Evolutionary conservation across 2,888 invertebrate genomes (phyloP).

Genomic region (Coelopa pilipes): DNA sequence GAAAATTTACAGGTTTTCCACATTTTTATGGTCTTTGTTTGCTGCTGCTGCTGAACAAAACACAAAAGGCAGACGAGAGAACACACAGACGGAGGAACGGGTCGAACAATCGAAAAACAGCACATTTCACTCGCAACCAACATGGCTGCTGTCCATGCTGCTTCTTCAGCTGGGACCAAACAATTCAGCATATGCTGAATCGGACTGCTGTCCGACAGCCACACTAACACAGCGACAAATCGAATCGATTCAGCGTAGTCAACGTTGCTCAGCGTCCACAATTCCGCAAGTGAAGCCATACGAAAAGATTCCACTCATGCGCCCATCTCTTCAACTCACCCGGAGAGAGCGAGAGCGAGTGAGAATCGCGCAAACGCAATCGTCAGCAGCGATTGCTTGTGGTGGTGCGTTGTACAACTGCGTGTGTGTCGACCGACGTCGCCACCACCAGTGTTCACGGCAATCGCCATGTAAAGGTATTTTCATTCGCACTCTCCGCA

Average conservation of each 20-base stretch:
- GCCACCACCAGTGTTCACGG: no score
- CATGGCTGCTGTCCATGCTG: conserved; percentile 5
- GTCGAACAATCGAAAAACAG: neutral
- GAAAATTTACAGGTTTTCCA: conserved; percentile 8
- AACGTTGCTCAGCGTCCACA: no score
- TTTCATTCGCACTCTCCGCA: neutral
- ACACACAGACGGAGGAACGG: neutral
- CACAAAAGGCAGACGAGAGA: no score
- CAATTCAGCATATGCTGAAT: conserved; percentile 20
- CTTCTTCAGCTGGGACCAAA: neutral
- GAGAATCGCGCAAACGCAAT: no score
- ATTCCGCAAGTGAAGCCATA: conserved; percentile 24
- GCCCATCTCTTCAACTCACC: no score
- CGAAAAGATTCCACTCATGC: neutral
- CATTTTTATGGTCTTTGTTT: neutral
- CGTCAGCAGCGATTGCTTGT: no score
- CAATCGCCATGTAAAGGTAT: conserved; percentile 18
- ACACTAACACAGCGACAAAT: neutral
- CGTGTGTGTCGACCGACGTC: no score
- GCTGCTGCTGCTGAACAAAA: no score
- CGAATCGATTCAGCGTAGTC: neutral
- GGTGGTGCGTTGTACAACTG: no score
- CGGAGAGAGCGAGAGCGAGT: no score
- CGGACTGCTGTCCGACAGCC: neutral
- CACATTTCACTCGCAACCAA: conserved; percentile 22